These are phyloP conservation scores for Ceratoteleas bidentatus DNA, from an alignment of 1,140 invertebrate genomes.

Conservation along the genomic window DNA sequence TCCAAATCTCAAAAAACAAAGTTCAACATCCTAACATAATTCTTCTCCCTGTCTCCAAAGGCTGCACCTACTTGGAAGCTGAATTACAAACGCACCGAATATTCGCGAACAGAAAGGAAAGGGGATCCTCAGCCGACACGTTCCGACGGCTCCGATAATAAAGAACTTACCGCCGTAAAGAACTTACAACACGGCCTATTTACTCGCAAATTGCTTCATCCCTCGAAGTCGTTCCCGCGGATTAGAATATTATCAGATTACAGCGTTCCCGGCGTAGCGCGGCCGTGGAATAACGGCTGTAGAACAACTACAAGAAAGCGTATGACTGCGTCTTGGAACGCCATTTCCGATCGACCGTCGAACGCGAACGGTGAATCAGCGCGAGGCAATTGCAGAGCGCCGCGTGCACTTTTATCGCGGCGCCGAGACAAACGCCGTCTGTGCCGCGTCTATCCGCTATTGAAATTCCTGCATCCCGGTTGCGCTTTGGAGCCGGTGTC, in stretches of 20 bases:
- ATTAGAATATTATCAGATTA: conserved; percentile 41
- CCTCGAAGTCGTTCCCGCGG: too few relatives aligned
- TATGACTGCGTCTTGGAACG: conserved; percentile 23
- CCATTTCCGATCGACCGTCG: conserved; percentile 37
- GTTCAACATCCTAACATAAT: too few relatives aligned
- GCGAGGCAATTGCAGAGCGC: conserved; percentile 38
- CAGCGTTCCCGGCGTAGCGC: conserved; percentile 9
- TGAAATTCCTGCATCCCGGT: conserved; percentile 20
- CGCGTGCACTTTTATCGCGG: conserved; percentile 28
- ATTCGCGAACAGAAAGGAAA: too few relatives aligned
- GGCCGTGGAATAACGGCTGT: conserved; percentile 16
- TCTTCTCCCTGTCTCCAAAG: too few relatives aligned
- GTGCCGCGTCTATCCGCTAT: conserved; percentile 24
- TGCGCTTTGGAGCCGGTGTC: conserved; percentile 20
- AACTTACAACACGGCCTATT: too few relatives aligned
- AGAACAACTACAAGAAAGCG: conserved; percentile 15
- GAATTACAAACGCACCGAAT: too few relatives aligned
- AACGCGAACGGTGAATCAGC: conserved; percentile 40
- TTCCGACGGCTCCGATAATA: too few relatives aligned
- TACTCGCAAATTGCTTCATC: too few relatives aligned
- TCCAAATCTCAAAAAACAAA: too few relatives aligned
- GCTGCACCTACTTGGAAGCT: too few relatives aligned
- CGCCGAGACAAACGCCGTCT: conserved; percentile 35
- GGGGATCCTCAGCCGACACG: too few relatives aligned
- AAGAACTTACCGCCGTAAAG: too few relatives aligned